Base-by-base conservation (phyloP, 2,888 invertebrate species). In the Pyrrhia umbra region DNA sequence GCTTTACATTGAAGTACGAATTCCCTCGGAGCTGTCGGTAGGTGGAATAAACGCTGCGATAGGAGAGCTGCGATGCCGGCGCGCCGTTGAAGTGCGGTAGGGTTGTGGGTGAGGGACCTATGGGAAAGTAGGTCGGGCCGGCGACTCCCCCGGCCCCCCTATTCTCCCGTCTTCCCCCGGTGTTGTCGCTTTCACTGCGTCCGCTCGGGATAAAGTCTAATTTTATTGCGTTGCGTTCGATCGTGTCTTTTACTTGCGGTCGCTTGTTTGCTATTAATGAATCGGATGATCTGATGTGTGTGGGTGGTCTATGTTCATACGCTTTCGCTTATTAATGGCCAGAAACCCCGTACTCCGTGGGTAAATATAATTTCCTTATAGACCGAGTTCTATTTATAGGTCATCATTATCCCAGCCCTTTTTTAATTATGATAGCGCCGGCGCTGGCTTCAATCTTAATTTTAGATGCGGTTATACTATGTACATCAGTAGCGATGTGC, bases 201-300 rank as follows among this genome's bases (percentile, higher is more conserved):
- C 85, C 85, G 86, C 73, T 80, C 80, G 91, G 89, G 88, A 91
- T 90, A 88, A 89, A 91, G 86, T 88, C 91, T 92, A 94, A 93
- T 93, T 92, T 93, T 92, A 93, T 93, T 92, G 89, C 89, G 88
- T 86, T 82, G 81, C 77, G 84, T 90, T 91, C 90, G 89, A 92
- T 92, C 89, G 87, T 85, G 86, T 87, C 86, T 88, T 85, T 85
- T 86, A 84, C 83, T 84, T 85, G 83, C 78, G 83, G 81, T 80
- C 73, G 75, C 67, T 81, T 77, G 78, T 83, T 82, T 85, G 80
- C 80, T 85, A 86, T 82, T 80, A 82, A 85, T 82, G 77, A 77
- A 78, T 80, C 78, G 77, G 77, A 84, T 84, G 77, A 80, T 81
- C 74, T 67, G 55, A 75, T 66, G 50, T 67, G 58, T 60, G 55